Conservation (phyloP, 2,888 invertebrate species). For the Parnassius glacialis region DNA sequence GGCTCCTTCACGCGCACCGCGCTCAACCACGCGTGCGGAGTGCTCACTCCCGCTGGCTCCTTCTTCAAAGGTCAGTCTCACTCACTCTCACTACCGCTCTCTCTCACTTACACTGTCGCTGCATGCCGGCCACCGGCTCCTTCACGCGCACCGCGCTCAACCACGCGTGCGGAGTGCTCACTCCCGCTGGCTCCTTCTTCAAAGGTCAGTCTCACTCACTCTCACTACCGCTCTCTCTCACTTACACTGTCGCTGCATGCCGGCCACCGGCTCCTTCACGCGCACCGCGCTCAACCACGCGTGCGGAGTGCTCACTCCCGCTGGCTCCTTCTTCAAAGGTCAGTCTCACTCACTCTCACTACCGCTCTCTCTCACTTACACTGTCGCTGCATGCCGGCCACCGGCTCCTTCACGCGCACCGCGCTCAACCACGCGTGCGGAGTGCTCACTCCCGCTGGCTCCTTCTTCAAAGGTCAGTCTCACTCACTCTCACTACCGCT, state of each 20-base stretch:
- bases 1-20: conserved; percentile 94
- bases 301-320: conserved; percentile 91
- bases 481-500: neutral
- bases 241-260: conserved; percentile 94
- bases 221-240: too few species aligned
- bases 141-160: conserved; percentile 95
- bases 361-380: too few species aligned
- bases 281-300: conserved; percentile 95
- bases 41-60: conserved; percentile 90
- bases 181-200: conserved; percentile 89
- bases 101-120: too few species aligned
- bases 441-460: conserved; percentile 91
- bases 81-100: neutral
- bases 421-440: conserved; percentile 96
- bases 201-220: conserved; percentile 73
- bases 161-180: conserved; percentile 93
- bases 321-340: conserved; percentile 90
- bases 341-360: neutral
- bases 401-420: conserved; percentile 92
- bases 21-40: conserved; percentile 94
- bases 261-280: conserved; percentile 92
- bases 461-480: conserved; percentile 84
- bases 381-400: conserved; percentile 92
- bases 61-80: conserved; percentile 82
- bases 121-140: conserved; percentile 93